Conservation (phyloP, 1,140 invertebrate species). For the Drosophila sechellia region DNA sequence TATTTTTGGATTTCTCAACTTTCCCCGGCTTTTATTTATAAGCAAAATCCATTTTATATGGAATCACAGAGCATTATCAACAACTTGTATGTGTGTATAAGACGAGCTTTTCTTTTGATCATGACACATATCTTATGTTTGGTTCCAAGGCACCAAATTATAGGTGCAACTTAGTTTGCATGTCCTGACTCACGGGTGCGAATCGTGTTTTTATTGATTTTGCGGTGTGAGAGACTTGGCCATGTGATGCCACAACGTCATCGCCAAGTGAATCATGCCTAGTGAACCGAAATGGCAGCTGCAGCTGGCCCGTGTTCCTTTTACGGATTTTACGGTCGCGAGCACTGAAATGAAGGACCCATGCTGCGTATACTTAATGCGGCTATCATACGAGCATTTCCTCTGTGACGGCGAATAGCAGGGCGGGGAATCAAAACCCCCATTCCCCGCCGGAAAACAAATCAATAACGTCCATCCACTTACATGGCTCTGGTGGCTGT, state of each 20-base stretch:
- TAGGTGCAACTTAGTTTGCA: constrained; percentile 35
- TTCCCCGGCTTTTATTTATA: background rate
- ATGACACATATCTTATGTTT: background rate
- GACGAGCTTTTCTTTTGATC: background rate
- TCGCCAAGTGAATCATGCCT: constrained; percentile 38
- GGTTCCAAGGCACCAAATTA: background rate
- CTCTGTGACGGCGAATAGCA: constrained; percentile 25
- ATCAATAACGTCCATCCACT: constrained; percentile 72
- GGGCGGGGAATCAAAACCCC: background rate
- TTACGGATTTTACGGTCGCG: constrained; percentile 6
- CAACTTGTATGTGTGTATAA: background rate
- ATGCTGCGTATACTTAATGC: constrained; percentile 49
- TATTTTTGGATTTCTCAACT: constrained; percentile 6
- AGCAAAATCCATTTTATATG: background rate
- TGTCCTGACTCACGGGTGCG: constrained; percentile 51
- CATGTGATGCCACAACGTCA: constrained; percentile 66
- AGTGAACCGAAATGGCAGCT: constrained; percentile 14
- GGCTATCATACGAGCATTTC: constrained; percentile 29
- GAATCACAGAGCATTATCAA: background rate
- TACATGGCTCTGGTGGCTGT: constrained; percentile 61
- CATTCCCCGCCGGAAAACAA: constrained; percentile 43
- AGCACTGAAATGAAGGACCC: constrained; percentile 15
- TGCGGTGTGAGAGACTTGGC: constrained; percentile 58
- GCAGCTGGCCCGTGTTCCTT: constrained; percentile 23
- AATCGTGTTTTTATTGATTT: constrained; percentile 74